Percentiles rank a stretch among this genome's conserved stretches.
phyloP scores from a whole-genome alignment of 2,888 invertebrate genomes.

The Gastracanthus pulcherrimus region DNA sequence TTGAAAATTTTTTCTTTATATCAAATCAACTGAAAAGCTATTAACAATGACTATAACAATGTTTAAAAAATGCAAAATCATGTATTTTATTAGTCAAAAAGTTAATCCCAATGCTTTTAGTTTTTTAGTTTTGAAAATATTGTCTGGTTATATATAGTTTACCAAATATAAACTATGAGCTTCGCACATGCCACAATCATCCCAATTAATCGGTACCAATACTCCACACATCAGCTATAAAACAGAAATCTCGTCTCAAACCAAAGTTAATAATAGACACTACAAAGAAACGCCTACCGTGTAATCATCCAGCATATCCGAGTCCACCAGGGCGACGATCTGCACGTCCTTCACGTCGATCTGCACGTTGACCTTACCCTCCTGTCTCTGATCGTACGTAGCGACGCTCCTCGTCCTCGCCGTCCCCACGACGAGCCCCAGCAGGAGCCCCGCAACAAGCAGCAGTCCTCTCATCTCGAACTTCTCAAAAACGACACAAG shows the following conservation, averaged over 20 bases:
- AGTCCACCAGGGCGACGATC: slow-evolving; percentile 84
- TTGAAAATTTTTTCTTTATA: too few relatives aligned
- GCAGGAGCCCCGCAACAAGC: background rate
- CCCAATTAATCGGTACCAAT: background rate
- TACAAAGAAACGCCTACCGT: slow-evolving; percentile 78
- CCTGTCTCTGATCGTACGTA: slow-evolving; percentile 85
- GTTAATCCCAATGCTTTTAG: too few relatives aligned
- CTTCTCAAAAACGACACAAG: background rate
- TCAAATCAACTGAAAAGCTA: too few relatives aligned
- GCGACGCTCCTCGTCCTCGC: background rate
- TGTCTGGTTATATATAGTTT: too few relatives aligned
- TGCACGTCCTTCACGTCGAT: slow-evolving; percentile 88
- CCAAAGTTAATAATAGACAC: background rate
- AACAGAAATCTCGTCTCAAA: background rate
- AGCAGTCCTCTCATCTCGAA: too few relatives aligned
- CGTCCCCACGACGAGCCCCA: slow-evolving; percentile 2
- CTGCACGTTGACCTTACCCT: slow-evolving; percentile 88
- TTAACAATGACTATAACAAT: too few relatives aligned
- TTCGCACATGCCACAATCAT: background rate
- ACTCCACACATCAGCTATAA: background rate
- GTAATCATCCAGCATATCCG: slow-evolving; percentile 81
- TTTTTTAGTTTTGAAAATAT: too few relatives aligned
- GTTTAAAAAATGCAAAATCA: too few relatives aligned
- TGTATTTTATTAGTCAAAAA: too few relatives aligned
- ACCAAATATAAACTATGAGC: too few relatives aligned